Base-by-base conservation (phyloP, 2,797 vertebrate genomes). In the Rhinatrema bivittatum region DNA sequence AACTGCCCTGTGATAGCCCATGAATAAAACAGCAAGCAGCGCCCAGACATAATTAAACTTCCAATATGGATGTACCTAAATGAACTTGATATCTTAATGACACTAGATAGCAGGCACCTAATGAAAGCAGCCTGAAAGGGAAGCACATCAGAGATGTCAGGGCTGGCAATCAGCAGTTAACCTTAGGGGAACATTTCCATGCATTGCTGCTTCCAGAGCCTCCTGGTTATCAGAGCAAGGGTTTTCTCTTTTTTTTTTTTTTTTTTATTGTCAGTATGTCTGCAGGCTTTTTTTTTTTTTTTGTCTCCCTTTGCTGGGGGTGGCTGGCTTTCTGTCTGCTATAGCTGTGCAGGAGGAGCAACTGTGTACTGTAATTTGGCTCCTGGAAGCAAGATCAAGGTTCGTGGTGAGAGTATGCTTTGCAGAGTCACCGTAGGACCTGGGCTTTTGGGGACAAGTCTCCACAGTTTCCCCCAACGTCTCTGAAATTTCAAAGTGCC, bases 71-170 rank as follows among this genome's bases (percentile, higher is more conserved):
- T 75, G 72, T 53, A 66, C 64, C 64, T 73, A 74, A 81, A 76
- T 72, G 72, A 77, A 74, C 64, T 51, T 60, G 77, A 81, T 84
- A 67, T 74, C 82, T 80, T 80, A 82, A 82, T 81, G 76, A 70
- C 63, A 58, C 53, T 11, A 61, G 72, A 68, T 61, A 72, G 62
- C 40, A 29, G 1, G 36, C 18, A 10, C 61, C 53, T 62, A 72
- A 81, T 57, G 75, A 62, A 49, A 62, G 62, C 32, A 10, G 19
- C 1, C 9, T 40, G 50, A 56, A 43, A 56, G 18, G 47, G 44
- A 35, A 19, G 60, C 21, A 63, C 50, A 53, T 56, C 68, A 75
- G 25, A 32, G 40, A 34, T 37, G 31, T 4, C 37, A 29, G 13
- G 11, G 16, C 36, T 43, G 51, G 28, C 15, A 22, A 20, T 2